These are phyloP conservation scores for Chiroxiphia lanceolata DNA, from an alignment of 2,797 vertebrate genomes.

Conservation along the genomic window DNA sequence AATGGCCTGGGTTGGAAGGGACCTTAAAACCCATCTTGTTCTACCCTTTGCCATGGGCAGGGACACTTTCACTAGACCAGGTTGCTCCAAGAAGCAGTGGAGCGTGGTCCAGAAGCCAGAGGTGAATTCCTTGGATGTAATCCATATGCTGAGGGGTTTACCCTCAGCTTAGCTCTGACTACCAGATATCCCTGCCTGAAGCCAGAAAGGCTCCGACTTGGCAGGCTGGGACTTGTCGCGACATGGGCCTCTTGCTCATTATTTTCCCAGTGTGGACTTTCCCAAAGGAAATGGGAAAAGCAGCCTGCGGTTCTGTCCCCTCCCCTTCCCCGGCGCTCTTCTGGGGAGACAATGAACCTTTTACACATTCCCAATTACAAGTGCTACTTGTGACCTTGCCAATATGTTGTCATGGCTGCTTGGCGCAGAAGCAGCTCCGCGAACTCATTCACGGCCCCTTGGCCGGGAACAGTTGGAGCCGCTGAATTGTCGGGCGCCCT, in stretches of 20 bases:
- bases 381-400: slow-evolving; percentile 67
- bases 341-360: slow-evolving; percentile 56
- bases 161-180: not conserved
- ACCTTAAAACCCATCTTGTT: not conserved
- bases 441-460: slow-evolving; percentile 10
- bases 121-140: not conserved
- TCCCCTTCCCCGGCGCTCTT: slow-evolving; percentile 33
- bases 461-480: not conserved
- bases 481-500: not conserved
- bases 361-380: slow-evolving; percentile 68
- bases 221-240: slow-evolving; percentile 11
- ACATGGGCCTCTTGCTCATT: slow-evolving; percentile 63
- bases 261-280: slow-evolving; percentile 60
- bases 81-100: not conserved
- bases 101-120: not conserved
- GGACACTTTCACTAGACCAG: not conserved
- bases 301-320: slow-evolving; percentile 43
- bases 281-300: slow-evolving; percentile 60
- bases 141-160: not conserved
- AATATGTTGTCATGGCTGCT: slow-evolving; percentile 71
- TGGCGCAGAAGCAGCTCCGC: slow-evolving; percentile 44
- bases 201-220: slow-evolving; percentile 28
- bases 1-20: not conserved
- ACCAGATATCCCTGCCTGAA: not conserved
- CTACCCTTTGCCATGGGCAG: not conserved